A percentile compares a stretch with the other conserved stretches of the same genome.
These are phyloP conservation scores for Platyura marginata DNA, from an alignment of 1,140 invertebrate genomes.

Conservation along the genomic window DNA sequence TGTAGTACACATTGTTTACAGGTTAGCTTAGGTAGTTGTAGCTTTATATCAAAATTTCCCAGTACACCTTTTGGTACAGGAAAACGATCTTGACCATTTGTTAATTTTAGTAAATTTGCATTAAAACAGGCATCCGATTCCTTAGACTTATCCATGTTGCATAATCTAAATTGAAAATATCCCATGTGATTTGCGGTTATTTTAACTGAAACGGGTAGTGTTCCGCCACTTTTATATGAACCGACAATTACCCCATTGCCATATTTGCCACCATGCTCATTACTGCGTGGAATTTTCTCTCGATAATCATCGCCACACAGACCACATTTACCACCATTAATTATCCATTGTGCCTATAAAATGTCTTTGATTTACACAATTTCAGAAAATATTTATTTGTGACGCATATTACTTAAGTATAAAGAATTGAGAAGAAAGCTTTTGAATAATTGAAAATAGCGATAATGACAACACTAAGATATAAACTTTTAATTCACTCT, in stretches of 20 bases:
- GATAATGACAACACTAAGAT: too few relatives aligned
- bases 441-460: too few relatives aligned
- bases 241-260: slow-evolving; percentile 29
- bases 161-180: slow-evolving; percentile 30
- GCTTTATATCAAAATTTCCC: slow-evolving; percentile 4
- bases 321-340: slow-evolving; percentile 29
- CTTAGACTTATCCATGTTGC: slow-evolving; percentile 14
- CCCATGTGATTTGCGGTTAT: slow-evolving; percentile 31
- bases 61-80: background rate
- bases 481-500: too few relatives aligned
- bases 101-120: slow-evolving; percentile 18
- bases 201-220: slow-evolving; percentile 18
- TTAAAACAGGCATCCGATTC: slow-evolving; percentile 34
- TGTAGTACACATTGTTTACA: slow-evolving; percentile 39
- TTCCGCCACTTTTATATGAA: slow-evolving; percentile 16
- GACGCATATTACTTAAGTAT: too few relatives aligned
- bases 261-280: slow-evolving; percentile 33
- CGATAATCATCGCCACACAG: slow-evolving; percentile 30
- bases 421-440: too few relatives aligned
- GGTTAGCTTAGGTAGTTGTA: slow-evolving; percentile 25
- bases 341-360: slow-evolving; percentile 15
- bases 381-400: too few relatives aligned
- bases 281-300: slow-evolving; percentile 24
- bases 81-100: slow-evolving; percentile 16
- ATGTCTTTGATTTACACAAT: too few relatives aligned